These are phyloP conservation scores for Spermophilus dauricus DNA, from an alignment of 2,113 vertebrate genomes.

Conservation along the genomic window DNA sequence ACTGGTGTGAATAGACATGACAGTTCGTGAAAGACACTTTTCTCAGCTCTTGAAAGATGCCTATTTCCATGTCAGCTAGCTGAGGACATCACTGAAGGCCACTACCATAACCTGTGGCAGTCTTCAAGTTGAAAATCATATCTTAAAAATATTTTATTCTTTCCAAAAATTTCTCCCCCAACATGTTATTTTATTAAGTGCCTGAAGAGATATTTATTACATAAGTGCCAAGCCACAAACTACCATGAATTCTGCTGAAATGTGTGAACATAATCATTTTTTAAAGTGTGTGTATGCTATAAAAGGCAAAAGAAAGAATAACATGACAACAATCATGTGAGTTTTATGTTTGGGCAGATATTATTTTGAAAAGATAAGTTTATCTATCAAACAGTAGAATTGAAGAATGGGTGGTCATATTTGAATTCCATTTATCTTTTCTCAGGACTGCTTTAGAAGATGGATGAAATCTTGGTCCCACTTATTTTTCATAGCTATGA, in stretches of 20 bases:
- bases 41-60: conserved; percentile 59
- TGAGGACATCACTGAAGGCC: conserved; percentile 3
- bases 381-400: not conserved
- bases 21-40: not conserved
- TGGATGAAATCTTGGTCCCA: not conserved
- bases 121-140: conserved; percentile 28
- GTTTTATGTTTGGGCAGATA: not conserved
- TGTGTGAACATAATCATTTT: not conserved
- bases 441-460: not conserved
- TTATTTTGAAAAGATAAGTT: conserved; percentile 45
- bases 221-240: not conserved
- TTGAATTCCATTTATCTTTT: not conserved
- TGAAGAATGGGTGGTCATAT: not conserved
- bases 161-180: not conserved
- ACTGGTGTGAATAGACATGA: conserved; percentile 26
- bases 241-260: not conserved
- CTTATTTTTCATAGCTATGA: not conserved
- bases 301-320: not conserved
- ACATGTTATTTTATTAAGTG: conserved; percentile 53
- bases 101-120: not conserved
- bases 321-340: not conserved
- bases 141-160: conserved; percentile 22
- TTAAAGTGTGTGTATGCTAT: not conserved
- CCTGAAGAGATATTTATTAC: conserved; percentile 8
- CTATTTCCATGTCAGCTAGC: conserved; percentile 41